These are phyloP conservation scores for Pseudolycoriella hygida DNA, from an alignment of 2,888 invertebrate genomes.

Conservation along the genomic window DNA sequence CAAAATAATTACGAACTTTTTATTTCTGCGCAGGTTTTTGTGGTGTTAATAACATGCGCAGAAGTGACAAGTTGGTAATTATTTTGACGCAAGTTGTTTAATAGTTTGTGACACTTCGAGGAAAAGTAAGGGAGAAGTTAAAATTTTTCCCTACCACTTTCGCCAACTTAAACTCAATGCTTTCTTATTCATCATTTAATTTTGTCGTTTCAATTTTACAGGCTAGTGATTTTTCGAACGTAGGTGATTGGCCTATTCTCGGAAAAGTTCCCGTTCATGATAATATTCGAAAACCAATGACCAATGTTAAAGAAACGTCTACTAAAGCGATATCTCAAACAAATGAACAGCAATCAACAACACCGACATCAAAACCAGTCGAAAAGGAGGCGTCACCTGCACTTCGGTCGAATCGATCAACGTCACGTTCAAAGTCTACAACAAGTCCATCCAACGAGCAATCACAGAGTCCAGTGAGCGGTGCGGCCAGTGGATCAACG, in stretches of 20 bases:
- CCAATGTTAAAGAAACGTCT: slow-evolving; percentile 11
- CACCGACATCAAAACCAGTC: slow-evolving; percentile 14
- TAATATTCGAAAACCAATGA: slow-evolving; percentile 25
- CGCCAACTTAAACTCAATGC: too few species aligned
- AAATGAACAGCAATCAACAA: slow-evolving; percentile 5
- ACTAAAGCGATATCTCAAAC: background rate
- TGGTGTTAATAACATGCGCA: too few species aligned
- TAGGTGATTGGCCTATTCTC: slow-evolving; percentile 83
- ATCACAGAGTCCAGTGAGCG: background rate
- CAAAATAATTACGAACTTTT: too few species aligned
- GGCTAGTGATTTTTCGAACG: slow-evolving; percentile 77
- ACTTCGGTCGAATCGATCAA: background rate
- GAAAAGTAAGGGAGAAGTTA: too few species aligned
- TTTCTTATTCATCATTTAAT: too few species aligned
- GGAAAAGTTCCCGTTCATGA: slow-evolving; percentile 40
- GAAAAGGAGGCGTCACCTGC: slow-evolving; percentile 8
- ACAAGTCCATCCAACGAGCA: background rate
- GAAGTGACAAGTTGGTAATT: too few species aligned
- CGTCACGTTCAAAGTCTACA: background rate
- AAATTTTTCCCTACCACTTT: too few species aligned
- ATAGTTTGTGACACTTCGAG: too few species aligned
- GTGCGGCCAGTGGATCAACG: slow-evolving; percentile 4
- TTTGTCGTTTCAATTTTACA: too few species aligned
- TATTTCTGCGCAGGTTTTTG: too few species aligned
- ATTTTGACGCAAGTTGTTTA: too few species aligned